Conservation (phyloP, 2,797 vertebrate genomes). For the Pempheris klunzingeri region DNA sequence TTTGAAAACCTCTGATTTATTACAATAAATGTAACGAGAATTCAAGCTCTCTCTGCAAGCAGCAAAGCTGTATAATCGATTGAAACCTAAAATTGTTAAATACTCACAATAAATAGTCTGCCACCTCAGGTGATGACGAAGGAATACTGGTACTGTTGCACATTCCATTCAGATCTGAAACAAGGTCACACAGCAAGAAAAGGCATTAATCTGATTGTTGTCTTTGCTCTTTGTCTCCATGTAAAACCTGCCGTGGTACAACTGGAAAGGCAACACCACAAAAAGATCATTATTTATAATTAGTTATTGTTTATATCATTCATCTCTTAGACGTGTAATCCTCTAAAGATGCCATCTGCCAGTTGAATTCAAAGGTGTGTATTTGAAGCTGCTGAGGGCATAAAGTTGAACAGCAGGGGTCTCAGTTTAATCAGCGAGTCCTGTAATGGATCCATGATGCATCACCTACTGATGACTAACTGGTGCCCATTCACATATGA, state of each 20-base stretch:
- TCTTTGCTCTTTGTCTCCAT: background rate
- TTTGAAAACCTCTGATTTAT: background rate
- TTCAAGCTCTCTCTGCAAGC: background rate
- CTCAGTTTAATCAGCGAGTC: slow-evolving; percentile 60
- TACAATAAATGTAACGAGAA: background rate
- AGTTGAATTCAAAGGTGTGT: slow-evolving; percentile 11
- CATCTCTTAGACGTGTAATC: background rate
- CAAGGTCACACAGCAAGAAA: slow-evolving; percentile 21
- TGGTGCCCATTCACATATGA: slow-evolving; percentile 23
- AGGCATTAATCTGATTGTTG: background rate
- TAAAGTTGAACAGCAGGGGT: slow-evolving; percentile 72
- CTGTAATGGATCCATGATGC: slow-evolving; percentile 33
- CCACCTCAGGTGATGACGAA: slow-evolving; percentile 90
- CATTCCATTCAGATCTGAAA: slow-evolving; percentile 92
- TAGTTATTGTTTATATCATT: background rate
- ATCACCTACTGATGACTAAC: slow-evolving; percentile 62
- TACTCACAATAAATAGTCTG: slow-evolving; percentile 97
- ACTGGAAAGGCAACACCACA: background rate
- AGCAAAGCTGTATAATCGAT: background rate
- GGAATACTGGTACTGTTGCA: slow-evolving; percentile 91
- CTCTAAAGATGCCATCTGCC: background rate
- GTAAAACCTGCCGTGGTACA: background rate
- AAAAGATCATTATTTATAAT: background rate
- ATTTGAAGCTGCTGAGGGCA: slow-evolving; percentile 28
- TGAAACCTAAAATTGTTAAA: slow-evolving; percentile 9